These are phyloP conservation scores for Merluccius polli DNA, from an alignment of 2,797 vertebrate species.

Conservation along the genomic window DNA sequence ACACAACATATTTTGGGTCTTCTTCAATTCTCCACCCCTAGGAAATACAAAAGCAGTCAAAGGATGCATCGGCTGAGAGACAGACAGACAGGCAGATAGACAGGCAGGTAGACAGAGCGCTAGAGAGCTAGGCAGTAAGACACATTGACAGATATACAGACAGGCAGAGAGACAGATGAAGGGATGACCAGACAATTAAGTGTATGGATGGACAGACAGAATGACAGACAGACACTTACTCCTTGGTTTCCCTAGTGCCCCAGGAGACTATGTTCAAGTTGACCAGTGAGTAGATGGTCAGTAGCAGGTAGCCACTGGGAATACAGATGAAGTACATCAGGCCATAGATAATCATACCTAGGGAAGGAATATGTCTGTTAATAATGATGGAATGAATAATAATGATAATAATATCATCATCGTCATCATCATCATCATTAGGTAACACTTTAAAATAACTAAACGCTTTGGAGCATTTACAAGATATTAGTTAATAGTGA, in stretches of 20 bases:
- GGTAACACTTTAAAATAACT: too few relatives aligned
- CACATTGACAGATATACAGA: neutral
- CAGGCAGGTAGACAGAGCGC: neutral
- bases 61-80: neutral
- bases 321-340: conserved; percentile 83
- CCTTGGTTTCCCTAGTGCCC: conserved; percentile 78
- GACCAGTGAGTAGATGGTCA: conserved; percentile 80
- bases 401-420: neutral
- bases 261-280: conserved; percentile 80
- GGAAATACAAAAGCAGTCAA: conserved; percentile 14
- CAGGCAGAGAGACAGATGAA: conserved; percentile 2
- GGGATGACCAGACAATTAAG: neutral
- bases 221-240: conserved; percentile 35
- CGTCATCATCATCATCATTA: too few relatives aligned
- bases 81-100: neutral
- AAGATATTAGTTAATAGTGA: too few relatives aligned
- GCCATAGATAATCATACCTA: conserved; percentile 70
- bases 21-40: conserved; percentile 53
- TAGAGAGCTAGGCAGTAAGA: neutral
- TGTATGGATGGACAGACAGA: conserved; percentile 1
- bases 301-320: conserved; percentile 79
- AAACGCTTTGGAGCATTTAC: too few relatives aligned
- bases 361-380: conserved; percentile 18
- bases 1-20: conserved; percentile 59
- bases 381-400: conserved; percentile 3